These are phyloP conservation scores for Notiomystis cincta DNA, from an alignment of 2,113 vertebrate genomes.

Conservation along the genomic window DNA sequence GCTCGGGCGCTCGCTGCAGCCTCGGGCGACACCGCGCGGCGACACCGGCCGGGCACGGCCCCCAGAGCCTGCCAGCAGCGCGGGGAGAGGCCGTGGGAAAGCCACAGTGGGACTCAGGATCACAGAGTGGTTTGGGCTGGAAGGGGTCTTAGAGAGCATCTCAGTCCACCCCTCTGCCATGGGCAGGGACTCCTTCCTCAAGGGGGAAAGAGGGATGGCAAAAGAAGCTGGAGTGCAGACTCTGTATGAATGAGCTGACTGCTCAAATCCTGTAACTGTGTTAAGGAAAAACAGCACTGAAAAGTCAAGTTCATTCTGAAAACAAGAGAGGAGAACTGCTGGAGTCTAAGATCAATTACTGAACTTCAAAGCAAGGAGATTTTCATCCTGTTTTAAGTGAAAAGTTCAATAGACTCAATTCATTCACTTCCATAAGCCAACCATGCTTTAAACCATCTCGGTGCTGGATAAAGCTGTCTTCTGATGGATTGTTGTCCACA, in stretches of 20 bases:
- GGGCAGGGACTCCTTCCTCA: neutral
- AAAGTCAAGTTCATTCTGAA: neutral
- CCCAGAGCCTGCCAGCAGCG: neutral
- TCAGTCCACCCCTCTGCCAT: neutral
- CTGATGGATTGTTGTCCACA: neutral
- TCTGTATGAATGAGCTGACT: neutral
- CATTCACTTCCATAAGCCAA: neutral
- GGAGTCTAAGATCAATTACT: neutral
- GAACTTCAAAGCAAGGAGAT: neutral
- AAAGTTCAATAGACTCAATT: neutral
- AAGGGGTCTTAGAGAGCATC: neutral
- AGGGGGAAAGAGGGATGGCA: neutral
- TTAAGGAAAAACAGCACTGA: neutral
- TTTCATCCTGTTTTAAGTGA: neutral
- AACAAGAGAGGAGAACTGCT: neutral
- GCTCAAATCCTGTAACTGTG: neutral
- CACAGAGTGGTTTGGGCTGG: neutral
- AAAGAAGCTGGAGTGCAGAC: neutral
- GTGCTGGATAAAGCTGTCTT: neutral
- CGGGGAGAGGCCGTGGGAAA: neutral
- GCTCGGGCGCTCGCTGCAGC: neutral
- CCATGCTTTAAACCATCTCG: neutral
- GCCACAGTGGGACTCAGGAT: accelerated
- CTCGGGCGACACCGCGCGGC: slow-evolving; percentile 1
- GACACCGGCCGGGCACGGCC: accelerated